Conservation (phyloP, 2,797 vertebrate genomes). For the Coreius guichenoti region DNA sequence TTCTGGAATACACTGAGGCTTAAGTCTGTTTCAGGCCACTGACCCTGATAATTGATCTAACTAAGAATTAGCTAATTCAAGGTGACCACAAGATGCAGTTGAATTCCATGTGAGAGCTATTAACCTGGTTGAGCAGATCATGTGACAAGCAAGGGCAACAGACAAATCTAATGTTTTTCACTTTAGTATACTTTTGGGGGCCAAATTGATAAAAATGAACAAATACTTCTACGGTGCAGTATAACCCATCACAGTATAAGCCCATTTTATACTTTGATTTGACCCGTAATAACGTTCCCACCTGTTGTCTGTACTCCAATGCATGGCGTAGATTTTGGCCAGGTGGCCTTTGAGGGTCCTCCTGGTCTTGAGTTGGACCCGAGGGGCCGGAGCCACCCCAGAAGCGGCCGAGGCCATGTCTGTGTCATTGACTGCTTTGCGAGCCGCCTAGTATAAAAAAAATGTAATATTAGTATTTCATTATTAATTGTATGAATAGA, state of each 20-base stretch:
- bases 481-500: neutral
- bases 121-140: conserved; percentile 38
- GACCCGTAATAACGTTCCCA: conserved; percentile 54
- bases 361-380: conserved; percentile 88
- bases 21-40: conserved; percentile 39
- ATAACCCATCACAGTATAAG: neutral
- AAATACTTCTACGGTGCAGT: neutral
- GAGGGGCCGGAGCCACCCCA: conserved; percentile 73
- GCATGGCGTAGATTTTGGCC: conserved; percentile 92
- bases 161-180: neutral
- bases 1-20: conserved; percentile 7
- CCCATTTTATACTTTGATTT: neutral
- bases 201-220: neutral
- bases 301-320: conserved; percentile 88
- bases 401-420: conserved; percentile 68
- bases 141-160: conserved; percentile 8
- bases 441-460: conserved; percentile 73
- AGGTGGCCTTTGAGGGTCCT: conserved; percentile 88
- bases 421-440: conserved; percentile 75
- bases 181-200: neutral
- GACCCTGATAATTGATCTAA: conserved; percentile 53
- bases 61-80: conserved; percentile 55
- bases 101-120: conserved; percentile 26
- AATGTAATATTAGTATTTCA: neutral
- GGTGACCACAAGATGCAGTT: conserved; percentile 34